Evolutionary conservation across 2,888 invertebrate genomes (phyloP).

Genomic region (Dromius quadrimaculatus): DNA sequence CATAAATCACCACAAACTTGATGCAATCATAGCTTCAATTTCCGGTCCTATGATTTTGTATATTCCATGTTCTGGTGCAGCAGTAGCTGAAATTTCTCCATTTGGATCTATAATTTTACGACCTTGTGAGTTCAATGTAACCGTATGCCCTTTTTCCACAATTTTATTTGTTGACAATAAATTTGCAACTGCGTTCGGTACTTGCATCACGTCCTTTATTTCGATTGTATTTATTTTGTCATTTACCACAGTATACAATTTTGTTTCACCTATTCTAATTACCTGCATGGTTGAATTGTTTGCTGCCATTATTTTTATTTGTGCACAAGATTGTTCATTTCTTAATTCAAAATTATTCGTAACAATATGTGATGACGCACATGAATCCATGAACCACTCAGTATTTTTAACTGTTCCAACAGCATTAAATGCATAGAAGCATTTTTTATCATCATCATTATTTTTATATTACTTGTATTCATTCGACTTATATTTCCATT

Average conservation of each 20-base stretch:
- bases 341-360: conserved; percentile 2
- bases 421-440: no score
- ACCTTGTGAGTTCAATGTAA: conserved; percentile 53
- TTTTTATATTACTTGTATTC: no score
- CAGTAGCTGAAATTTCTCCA: conserved; percentile 51
- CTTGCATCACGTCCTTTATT: conserved; percentile 51
- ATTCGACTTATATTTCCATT: no score
- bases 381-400: conserved; percentile 54
- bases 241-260: conserved; percentile 3
- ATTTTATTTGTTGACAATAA: conserved; percentile 54
- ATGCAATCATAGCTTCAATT: conserved; percentile 43
- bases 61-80: conserved; percentile 43
- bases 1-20: conserved; percentile 49
- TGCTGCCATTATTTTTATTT: not conserved
- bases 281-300: not conserved
- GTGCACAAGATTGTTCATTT: not conserved
- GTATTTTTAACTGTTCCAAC: no score
- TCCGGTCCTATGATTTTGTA: not conserved
- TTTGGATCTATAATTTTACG: conserved; percentile 51
- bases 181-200: conserved; percentile 53
- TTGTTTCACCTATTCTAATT: not conserved
- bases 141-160: conserved; percentile 53
- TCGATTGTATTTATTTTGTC: conserved; percentile 2
- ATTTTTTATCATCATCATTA: no score
- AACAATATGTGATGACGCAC: conserved; percentile 54